Evolutionary conservation across 2,113 vertebrate genomes (phyloP), one percentile per base, ranked within the genome.

Genomic region (Onychostruthus taczanowskii): DNA sequence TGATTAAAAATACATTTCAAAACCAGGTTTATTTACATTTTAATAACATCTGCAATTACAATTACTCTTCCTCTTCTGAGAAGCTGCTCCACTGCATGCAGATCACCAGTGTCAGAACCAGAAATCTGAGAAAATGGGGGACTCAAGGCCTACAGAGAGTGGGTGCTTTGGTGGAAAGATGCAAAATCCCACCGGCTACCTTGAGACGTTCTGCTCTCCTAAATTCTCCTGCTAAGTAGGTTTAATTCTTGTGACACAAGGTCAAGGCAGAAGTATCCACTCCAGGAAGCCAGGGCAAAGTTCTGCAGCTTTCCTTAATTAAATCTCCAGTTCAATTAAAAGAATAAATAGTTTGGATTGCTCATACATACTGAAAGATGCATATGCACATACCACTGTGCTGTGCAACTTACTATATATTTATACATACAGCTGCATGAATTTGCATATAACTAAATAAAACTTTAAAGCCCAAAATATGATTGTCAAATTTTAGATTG

Each of bases 1-100:
- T 90, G 93, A 96, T 96, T 97, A 94, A 97, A 97, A 95, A 93
- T 84, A 91, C 64, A 81, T 95, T 87, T 61, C 61, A 90, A 91
- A 96, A 23, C 66, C 39, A 91, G 74, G 44, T 95, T 93, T 96
- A 96, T 95, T 97, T 96, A 96, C 96, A 97, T 95, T 97, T 97
- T 97, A 97, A 97, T 97, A 96, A 69, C 93, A 95, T 97, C 94
- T 97, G 95, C 95, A 96, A 96, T 97, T 96, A 96, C 89, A 96
- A 97, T 97, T 96, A 82, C 93, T 66, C 68, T 82, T 85, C 91
- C 85, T 78, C 74, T 70, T 91, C 86, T 35, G 52, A 56, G 79
- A 79, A 89, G n/a, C 67, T 39, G 70, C 84, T 95, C 55, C n/a
- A 73, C 84, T 94, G 95, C 88, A 94, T 97, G 91, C 90, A 94